Base-by-base conservation (phyloP, 2,888 invertebrate species). In the Eupithecia dodoneata region DNA sequence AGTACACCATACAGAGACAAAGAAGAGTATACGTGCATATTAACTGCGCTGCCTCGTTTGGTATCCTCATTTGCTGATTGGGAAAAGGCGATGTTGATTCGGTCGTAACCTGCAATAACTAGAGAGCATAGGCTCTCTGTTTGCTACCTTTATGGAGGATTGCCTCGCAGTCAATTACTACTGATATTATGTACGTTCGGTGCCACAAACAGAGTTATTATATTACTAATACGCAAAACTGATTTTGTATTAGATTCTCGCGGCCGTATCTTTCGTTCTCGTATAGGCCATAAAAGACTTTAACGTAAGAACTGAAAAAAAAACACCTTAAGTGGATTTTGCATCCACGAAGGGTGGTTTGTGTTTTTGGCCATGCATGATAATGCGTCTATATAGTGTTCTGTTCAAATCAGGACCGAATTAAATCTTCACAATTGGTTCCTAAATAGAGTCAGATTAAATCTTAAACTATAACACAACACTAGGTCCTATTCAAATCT, bases 31-130 rank as follows among this genome's bases (percentile, higher is more conserved):
- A 59, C 18, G 9, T 18, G 18, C 59, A 59, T 59, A 18, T 9
- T 59, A 9, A 59, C 9, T 18, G 9, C 18, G 3, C 59, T 59
- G 59, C 18, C n/a, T 6, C 9, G 59, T 7, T 18, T 65, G 65
- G 73, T 63, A 71, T 75, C 73, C 71, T 75, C 71, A 66, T 78
- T 73, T 45, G 47, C 55, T 76, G 72, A 74, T 76, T 59, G 65
- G 74, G 74, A 69, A 76, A 75, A 78, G 78, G 63, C 67, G 76
- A 45, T 15, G 42, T 13, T 2, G 65, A 41, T 13, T 65, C 65
- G 30, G 13, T 66, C 66, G 65, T 65, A 41, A 13, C 41, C 65
- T 13, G 41, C 65, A 65, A 65, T 6, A 42, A 42, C 15, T 42
- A 12, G 66, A 66, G 65, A n/a, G 30, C 63, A 18, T 30, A 30